Percentiles rank a stretch among this genome's conserved stretches.
Evolutionary conservation across 2,797 vertebrate species (phyloP).

Genomic region (Melanotaenia trifasciata): DNA sequence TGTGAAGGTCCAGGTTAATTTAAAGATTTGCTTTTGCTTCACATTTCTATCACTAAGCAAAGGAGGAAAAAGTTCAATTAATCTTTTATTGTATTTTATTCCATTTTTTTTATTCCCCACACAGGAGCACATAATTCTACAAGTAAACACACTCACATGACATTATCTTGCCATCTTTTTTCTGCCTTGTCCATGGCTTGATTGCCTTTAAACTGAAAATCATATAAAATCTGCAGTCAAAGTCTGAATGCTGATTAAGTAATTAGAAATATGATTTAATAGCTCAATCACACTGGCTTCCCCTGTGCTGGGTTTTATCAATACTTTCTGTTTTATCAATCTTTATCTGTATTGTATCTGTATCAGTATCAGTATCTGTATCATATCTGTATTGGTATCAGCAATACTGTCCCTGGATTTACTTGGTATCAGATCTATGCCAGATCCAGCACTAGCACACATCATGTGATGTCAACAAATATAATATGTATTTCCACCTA

Average conservation of each 20-base stretch:
- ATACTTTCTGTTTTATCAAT: not conserved
- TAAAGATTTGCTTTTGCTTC: conserved; percentile 11
- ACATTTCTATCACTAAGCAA: conserved; percentile 11
- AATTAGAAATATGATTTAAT: conserved; percentile 35
- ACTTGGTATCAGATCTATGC: too few species aligned
- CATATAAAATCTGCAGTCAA: conserved; percentile 15
- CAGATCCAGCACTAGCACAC: not conserved
- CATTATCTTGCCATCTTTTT: not conserved
- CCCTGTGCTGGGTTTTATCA: not conserved
- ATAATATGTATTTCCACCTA: not conserved
- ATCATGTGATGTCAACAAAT: not conserved
- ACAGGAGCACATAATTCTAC: not conserved
- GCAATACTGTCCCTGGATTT: too few species aligned
- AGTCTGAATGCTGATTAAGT: conserved; percentile 9
- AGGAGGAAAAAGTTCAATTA: conserved; percentile 34
- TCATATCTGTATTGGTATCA: too few species aligned
- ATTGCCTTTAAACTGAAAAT: conserved; percentile 25
- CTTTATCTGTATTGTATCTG: too few species aligned
- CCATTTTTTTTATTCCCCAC: not conserved
- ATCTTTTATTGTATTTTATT: not conserved
- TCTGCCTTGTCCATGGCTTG: conserved; percentile 17
- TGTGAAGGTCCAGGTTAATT: conserved; percentile 10
- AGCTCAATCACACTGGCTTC: not conserved
- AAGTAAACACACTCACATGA: conserved; percentile 2
- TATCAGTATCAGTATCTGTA: too few species aligned